phyloP scores from a whole-genome alignment of 2,888 invertebrate species.

The Melanchra persicariae region DNA sequence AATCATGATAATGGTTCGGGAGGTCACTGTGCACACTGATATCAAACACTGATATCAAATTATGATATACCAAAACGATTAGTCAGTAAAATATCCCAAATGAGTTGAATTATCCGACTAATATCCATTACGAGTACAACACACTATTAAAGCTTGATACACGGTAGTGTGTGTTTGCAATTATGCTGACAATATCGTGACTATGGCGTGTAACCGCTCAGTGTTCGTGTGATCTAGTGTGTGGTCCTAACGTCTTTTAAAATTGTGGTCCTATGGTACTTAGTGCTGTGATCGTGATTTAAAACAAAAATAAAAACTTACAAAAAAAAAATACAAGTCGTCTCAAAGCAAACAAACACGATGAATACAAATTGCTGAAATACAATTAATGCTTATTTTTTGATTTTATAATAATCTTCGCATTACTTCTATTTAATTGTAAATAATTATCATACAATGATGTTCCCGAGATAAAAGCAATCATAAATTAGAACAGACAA shows the following conservation, averaged over 20 bases:
- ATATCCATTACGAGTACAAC: slow-evolving; percentile 58
- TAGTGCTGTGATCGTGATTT: slow-evolving; percentile 57
- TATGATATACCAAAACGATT: slow-evolving; percentile 4
- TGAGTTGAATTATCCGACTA: slow-evolving; percentile 40
- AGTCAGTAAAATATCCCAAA: slow-evolving; percentile 31
- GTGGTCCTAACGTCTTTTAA: slow-evolving; percentile 35
- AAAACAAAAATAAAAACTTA: not conserved
- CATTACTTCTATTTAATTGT: not conserved
- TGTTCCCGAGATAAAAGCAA: not conserved
- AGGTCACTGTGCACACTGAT: slow-evolving; percentile 3
- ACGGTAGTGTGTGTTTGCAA: slow-evolving; percentile 62
- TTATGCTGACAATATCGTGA: slow-evolving; percentile 60
- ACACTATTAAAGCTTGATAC: slow-evolving; percentile 54
- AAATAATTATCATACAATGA: slow-evolving; percentile 24
- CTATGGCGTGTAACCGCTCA: slow-evolving; percentile 68
- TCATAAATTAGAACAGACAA: slow-evolving; percentile 10
- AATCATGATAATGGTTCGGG: not conserved
- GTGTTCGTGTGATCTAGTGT: slow-evolving; percentile 47
- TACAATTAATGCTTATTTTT: not conserved
- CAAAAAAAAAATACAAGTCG: not conserved
- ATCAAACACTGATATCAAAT: slow-evolving; percentile 9
- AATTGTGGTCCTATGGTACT: slow-evolving; percentile 33
- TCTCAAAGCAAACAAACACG: too few relatives aligned
- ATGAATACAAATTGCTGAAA: not conserved
- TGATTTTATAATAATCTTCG: not conserved